These are phyloP conservation scores for Pseudomyrmex sp. DNA, from an alignment of 1,140 invertebrate genomes.

Conservation along the genomic window DNA sequence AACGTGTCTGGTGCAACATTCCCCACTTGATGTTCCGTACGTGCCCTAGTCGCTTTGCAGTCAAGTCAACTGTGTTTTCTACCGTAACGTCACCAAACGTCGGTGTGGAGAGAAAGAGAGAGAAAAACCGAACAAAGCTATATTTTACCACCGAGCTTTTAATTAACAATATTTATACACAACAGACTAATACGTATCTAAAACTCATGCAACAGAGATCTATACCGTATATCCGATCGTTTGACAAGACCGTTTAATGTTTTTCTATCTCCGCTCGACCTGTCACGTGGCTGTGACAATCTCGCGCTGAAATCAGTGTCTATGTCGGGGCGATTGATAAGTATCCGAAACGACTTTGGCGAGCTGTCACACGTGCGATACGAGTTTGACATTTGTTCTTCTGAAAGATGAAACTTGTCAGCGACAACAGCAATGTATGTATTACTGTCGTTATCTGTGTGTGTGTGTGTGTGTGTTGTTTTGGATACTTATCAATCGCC, in stretches of 20 bases:
- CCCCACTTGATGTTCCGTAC: constrained; percentile 43
- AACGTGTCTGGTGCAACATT: constrained; percentile 51
- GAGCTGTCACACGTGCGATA: no score
- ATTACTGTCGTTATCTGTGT: no score
- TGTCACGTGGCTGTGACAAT: constrained; percentile 20
- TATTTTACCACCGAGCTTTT: not conserved
- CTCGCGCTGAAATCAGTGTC: constrained; percentile 13
- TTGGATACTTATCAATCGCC: not conserved
- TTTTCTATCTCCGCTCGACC: not conserved
- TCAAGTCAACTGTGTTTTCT: not conserved
- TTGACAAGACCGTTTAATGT: constrained; percentile 2
- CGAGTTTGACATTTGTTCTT: no score
- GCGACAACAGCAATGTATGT: no score
- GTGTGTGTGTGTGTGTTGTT: no score
- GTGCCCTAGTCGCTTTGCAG: constrained; percentile 27
- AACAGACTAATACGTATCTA: not conserved
- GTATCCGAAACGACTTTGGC: no score
- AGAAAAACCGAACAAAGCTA: not conserved
- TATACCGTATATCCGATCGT: not conserved
- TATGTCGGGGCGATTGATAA: no score
- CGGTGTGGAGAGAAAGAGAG: constrained; percentile 2
- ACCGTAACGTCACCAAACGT: not conserved
- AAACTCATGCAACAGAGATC: not conserved
- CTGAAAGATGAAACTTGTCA: no score
- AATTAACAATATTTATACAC: constrained; percentile 62